Evolutionary conservation across 2,888 invertebrate species (phyloP), one percentile per base, ranked within the genome.

Genomic region (Mycalesis mineus): DNA sequence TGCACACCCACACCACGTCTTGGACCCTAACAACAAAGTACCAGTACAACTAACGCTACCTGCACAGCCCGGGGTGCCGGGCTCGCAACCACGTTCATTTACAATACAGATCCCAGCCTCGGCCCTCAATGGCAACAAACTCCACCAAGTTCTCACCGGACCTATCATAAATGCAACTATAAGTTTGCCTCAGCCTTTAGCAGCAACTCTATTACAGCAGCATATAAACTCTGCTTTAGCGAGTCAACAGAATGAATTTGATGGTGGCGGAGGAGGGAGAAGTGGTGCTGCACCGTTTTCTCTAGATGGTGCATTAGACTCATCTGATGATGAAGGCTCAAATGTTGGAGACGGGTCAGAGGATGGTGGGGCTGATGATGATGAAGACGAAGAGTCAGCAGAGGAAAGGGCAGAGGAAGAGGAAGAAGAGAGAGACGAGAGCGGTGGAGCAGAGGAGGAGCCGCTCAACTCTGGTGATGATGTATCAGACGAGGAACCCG

Each of bases 401-500:
- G 93, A 92, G 63, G 92, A 92, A 71, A 78, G 92, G 71, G 87
- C 93, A 4, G 92, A 92, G 52, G 92, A 92, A 56, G 92, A 92
- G 39, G 93, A 94, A 62, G 93, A 95, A 63, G 94, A 94, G 68
- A 92, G 93, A 17, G 94, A 94, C 65, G 94, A 94, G 58, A 93
- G 91, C 60, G 92, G 92, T 33, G 91, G 91, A 28, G 84, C 89
- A 0, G 92, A 92, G 65, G 92, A 98, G 91, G 98, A 98, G 77
- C 98, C 98, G 0, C 89, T 99, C 0, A 98, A 98, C 84, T 98
- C 98, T 5, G 97, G 94, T 72, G 99, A 99, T 86, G 98, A 99
- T 88, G 98, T 98, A 6, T 98, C 98, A 49, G 98, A 98, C 79
- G 98, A 98, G 74, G 96, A 98, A 77, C 95, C 97, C 0, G 92